Percentiles rank a stretch among this genome's conserved stretches.
Conservation (phyloP, 2,113 vertebrate genomes). For the Potamarius usumacintae region DNA sequence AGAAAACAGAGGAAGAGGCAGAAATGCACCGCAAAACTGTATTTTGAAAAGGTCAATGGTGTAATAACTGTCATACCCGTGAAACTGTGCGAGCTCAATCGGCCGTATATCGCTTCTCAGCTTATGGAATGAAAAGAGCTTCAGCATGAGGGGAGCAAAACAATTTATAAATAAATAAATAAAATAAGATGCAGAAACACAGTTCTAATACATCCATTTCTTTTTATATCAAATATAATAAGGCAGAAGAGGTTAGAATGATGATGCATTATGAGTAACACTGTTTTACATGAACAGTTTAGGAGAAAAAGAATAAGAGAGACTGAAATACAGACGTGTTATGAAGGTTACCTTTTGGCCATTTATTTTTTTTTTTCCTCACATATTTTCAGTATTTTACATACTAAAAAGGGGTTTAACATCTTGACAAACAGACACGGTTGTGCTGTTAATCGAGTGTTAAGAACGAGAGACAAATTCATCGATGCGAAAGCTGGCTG, state of each 20-base stretch:
- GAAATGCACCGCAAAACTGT: not conserved
- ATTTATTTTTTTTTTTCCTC: conserved; percentile 53
- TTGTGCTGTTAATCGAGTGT: not conserved
- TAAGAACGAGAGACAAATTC: not conserved
- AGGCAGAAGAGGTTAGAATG: not conserved
- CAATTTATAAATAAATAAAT: not conserved
- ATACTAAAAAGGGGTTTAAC: conserved; percentile 72
- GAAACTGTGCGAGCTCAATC: not conserved
- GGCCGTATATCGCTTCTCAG: not conserved
- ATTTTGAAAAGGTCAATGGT: conserved; percentile 1
- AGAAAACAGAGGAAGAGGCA: not conserved
- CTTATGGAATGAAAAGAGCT: too few species aligned
- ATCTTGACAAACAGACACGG: conserved; percentile 34
- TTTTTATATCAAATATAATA: too few species aligned
- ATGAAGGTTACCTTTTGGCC: conserved; percentile 43
- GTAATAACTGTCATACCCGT: not conserved
- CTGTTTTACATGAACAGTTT: not conserved
- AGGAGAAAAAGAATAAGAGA: conserved; percentile 40
- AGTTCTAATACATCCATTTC: not conserved
- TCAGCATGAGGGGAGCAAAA: not conserved
- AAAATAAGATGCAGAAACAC: not conserved
- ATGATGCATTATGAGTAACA: not conserved
- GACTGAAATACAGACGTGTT: conserved; percentile 37
- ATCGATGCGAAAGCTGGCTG: not conserved
- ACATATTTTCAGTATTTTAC: conserved; percentile 52